Evolutionary conservation across 2,113 vertebrate species (phyloP).

Genomic region (Gymnarchus niloticus): DNA sequence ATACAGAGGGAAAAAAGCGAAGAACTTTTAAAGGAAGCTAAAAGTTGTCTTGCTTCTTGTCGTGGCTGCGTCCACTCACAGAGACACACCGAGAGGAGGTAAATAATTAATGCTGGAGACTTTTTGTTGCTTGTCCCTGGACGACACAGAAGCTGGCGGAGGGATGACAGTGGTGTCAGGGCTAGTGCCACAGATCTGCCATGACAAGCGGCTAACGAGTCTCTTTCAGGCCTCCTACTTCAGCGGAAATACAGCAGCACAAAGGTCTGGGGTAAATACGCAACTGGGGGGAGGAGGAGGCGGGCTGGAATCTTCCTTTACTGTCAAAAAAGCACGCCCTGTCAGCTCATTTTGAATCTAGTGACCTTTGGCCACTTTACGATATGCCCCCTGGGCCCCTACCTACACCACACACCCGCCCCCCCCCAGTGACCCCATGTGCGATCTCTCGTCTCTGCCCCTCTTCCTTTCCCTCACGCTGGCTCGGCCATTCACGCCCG

Average conservation of each 20-base stretch:
- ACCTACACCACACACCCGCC: not conserved
- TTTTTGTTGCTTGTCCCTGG: conserved; percentile 73
- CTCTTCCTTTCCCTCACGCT: conserved; percentile 75
- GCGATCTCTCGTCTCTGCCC: conserved; percentile 27
- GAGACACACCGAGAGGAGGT: conserved; percentile 46
- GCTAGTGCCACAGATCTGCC: conserved; percentile 71
- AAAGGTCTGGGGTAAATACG: conserved; percentile 46
- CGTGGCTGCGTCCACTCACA: not conserved
- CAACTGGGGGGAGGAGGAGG: conserved; percentile 31
- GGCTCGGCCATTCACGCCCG: conserved; percentile 87
- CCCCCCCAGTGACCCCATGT: not conserved
- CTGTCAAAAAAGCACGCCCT: conserved; percentile 65
- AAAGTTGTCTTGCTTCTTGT: conserved; percentile 23
- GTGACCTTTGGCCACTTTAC: conserved; percentile 71
- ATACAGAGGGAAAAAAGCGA: not conserved
- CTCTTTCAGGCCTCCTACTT: conserved; percentile 62
- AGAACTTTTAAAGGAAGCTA: not conserved
- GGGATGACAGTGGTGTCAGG: conserved; percentile 79
- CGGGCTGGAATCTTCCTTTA: conserved; percentile 66
- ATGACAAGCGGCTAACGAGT: conserved; percentile 81
- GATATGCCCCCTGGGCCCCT: conserved; percentile 56
- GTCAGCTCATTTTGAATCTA: conserved; percentile 65
- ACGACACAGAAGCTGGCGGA: conserved; percentile 58
- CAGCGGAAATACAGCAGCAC: conserved; percentile 62
- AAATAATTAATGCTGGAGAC: conserved; percentile 74